Percentiles rank a stretch among this genome's conserved stretches.
Conservation (phyloP, 2,113 vertebrate species). For the Lichenostomus cassidix region DNA sequence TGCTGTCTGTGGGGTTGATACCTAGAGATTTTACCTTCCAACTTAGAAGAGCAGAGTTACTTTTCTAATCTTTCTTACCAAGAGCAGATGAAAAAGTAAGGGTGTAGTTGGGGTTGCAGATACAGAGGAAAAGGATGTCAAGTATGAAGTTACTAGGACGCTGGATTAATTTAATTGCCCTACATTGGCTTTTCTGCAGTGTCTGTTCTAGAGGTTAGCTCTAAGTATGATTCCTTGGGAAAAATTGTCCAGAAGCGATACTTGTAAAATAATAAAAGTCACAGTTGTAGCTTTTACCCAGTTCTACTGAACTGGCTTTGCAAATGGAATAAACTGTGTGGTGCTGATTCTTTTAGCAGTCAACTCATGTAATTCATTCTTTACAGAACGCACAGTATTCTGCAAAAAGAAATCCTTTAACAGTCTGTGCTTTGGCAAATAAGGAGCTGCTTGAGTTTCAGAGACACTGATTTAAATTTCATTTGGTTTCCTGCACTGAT, state of each 20-base stretch:
- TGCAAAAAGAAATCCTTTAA: neutral
- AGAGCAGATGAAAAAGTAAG: neutral
- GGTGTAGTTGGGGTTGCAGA: neutral
- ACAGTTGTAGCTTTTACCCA: neutral
- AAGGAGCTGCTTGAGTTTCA: neutral
- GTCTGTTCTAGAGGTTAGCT: neutral
- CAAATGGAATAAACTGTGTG: neutral
- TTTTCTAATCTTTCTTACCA: neutral
- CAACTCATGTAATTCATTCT: neutral
- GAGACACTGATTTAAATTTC: neutral
- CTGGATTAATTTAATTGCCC: neutral
- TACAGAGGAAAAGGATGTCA: neutral
- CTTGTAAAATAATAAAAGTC: neutral
- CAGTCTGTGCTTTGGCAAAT: neutral
- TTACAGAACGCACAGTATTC: neutral
- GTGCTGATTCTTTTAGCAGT: neutral
- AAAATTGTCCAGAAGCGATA: neutral
- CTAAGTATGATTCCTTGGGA: neutral
- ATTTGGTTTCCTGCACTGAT: neutral
- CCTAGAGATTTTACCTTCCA: neutral
- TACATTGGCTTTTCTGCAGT: neutral
- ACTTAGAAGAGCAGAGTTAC: neutral
- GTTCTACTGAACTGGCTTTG: neutral
- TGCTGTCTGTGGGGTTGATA: neutral
- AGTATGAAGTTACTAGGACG: neutral